Evolutionary conservation across 2,888 invertebrate genomes (phyloP).

Genomic region (Caenorhabditis angaria): DNA sequence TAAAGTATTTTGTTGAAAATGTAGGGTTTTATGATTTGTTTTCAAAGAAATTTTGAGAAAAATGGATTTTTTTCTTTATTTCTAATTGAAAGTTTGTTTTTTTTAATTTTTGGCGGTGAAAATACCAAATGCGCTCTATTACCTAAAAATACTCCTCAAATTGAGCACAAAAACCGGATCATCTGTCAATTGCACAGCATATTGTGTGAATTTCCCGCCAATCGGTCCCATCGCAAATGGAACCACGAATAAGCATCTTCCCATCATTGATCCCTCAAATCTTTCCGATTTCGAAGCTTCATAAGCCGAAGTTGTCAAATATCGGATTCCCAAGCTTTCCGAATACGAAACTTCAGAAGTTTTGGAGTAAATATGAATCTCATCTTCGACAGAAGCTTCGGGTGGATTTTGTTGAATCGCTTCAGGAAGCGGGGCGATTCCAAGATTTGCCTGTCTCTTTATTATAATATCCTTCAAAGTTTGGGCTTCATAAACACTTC

Average conservation of each 20-base stretch:
- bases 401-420: not conserved
- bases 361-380: slow-evolving; percentile 13
- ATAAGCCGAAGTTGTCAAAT: slow-evolving; percentile 10
- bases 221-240: slow-evolving; percentile 98
- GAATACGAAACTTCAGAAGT: not conserved
- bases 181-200: slow-evolving; percentile 93
- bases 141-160: slow-evolving; percentile 92
- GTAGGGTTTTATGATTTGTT: not conserved
- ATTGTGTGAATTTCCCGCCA: slow-evolving; percentile 89
- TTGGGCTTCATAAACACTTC: slow-evolving; percentile 43
- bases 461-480: slow-evolving; percentile 28
- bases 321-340: not conserved
- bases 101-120: too few relatives aligned
- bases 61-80: not conserved
- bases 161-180: slow-evolving; percentile 84
- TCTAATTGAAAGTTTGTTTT: not conserved
- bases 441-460: slow-evolving; percentile 18
- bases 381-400: slow-evolving; percentile 19
- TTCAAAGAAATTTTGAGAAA: not conserved
- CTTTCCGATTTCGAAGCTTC: slow-evolving; percentile 76
- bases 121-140: not conserved
- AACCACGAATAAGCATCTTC: slow-evolving; percentile 93
- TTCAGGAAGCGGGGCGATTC: slow-evolving; percentile 20
- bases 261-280: slow-evolving; percentile 79
- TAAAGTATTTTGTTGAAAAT: not conserved